These are phyloP conservation scores for Aphelenchoides avenae DNA, from an alignment of 1,140 invertebrate species.

Conservation along the genomic window DNA sequence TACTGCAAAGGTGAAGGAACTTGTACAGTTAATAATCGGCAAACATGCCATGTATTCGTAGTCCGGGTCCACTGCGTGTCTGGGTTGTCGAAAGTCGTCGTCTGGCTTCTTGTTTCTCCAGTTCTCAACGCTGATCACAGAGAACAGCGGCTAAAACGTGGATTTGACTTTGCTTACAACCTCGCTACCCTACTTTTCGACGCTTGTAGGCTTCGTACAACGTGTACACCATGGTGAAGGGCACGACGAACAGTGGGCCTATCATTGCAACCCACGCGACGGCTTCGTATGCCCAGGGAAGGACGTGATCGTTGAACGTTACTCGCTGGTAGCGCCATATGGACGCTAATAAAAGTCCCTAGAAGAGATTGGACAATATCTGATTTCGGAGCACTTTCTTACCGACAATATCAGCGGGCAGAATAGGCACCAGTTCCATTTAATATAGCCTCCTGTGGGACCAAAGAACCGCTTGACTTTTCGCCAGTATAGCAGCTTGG, in stretches of 20 bases:
- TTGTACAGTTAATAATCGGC: no score
- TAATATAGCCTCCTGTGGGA: constrained; percentile 50
- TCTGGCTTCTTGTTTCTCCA: constrained; percentile 28
- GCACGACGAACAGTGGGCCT: constrained; percentile 47
- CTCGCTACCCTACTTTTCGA: constrained; percentile 12
- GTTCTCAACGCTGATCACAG: constrained; percentile 5
- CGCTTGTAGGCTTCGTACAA: constrained; percentile 20
- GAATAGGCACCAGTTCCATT: constrained; percentile 52
- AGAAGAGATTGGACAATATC: constrained; percentile 10
- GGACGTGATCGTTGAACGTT: constrained; percentile 35
- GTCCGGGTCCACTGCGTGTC: constrained; percentile 25
- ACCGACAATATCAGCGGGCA: constrained; percentile 45
- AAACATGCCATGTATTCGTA: constrained; percentile 22
- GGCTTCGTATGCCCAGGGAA: constrained; percentile 51
- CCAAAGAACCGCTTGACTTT: constrained; percentile 40
- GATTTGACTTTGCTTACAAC: background rate
- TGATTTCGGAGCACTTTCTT: constrained; percentile 21
- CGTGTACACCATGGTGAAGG: constrained; percentile 26
- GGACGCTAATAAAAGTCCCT: constrained; percentile 48
- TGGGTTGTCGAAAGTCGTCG: constrained; percentile 31
- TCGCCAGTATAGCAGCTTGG: constrained; percentile 2
- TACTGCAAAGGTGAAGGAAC: constrained; percentile 35
- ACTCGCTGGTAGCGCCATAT: constrained; percentile 48
- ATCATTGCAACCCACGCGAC: constrained; percentile 56
- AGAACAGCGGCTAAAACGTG: constrained; percentile 15